A percentile compares a stretch with the other conserved stretches of the same genome.
These are phyloP conservation scores for Molossus alvarezi DNA, from an alignment of 2,797 vertebrate species.

Conservation along the genomic window DNA sequence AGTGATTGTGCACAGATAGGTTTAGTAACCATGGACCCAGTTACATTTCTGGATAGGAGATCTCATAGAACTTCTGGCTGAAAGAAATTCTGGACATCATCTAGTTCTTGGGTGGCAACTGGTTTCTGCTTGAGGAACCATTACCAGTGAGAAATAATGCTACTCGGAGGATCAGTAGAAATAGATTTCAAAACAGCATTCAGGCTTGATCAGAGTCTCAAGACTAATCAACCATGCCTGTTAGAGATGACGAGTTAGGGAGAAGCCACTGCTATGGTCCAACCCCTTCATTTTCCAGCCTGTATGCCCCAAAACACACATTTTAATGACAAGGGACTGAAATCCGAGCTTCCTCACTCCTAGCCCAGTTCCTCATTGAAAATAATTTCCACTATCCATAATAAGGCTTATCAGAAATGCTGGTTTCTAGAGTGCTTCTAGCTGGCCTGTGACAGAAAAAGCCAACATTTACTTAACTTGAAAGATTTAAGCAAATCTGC, in stretches of 20 bases:
- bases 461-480: slow-evolving; percentile 76
- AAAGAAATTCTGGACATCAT: slow-evolving; percentile 31
- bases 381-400: slow-evolving; percentile 50
- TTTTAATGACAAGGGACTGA: background rate
- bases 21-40: background rate
- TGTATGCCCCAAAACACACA: background rate
- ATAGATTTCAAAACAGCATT: background rate
- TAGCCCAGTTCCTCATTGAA: slow-evolving; percentile 30
- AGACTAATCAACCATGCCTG: background rate
- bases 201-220: background rate
- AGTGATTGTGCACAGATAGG: background rate
- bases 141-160: background rate
- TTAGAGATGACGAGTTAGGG: background rate
- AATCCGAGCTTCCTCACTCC: slow-evolving; percentile 29
- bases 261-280: background rate
- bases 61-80: slow-evolving; percentile 39
- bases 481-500: slow-evolving; percentile 75
- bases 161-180: background rate
- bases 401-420: slow-evolving; percentile 45
- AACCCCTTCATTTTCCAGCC: background rate
- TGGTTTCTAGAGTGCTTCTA: slow-evolving; percentile 49
- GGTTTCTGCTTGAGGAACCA: slow-evolving; percentile 5
- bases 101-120: background rate
- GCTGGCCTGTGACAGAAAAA: slow-evolving; percentile 55
- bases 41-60: background rate